Evolutionary conservation across 1,140 invertebrate species (phyloP), one percentile per base, ranked within the genome.

Genomic region (Drosophila eugracilis): DNA sequence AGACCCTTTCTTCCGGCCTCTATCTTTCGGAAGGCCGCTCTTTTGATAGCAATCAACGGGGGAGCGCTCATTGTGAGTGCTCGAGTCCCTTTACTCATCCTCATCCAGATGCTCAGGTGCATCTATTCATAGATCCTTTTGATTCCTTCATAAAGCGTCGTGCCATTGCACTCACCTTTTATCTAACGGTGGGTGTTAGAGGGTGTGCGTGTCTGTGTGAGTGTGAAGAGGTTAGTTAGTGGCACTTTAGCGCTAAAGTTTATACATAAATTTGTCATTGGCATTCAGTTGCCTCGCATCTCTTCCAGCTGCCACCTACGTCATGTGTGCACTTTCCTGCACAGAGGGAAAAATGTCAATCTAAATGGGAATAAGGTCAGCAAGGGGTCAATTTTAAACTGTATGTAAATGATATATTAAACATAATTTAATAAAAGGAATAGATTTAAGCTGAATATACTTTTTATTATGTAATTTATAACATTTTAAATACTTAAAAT

Each of bases 191-290:
- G 37, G 50, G 0, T 26, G 26, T 26, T n/a, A n/a, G n/a, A n/a
- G n/a, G n/a, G 26, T 26, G 30, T 30, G 28, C 12, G 62, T 26
- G 47, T 6, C 28, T 28, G 37, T 22, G 26, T 34, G 44, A 36
- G 14, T 57, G 41, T 83, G 73, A 63, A 78, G 80, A 63, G 73
- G 81, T 85, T 85, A 86, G 80, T 85, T 85, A 85, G 80, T 85
- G 80, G 80, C 80, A 85, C 80, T 85, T 80, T 86, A 86, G 80
- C 72, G 66, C 72, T 85, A 86, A 86, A 85, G 80, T 86, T 85
- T 80, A 86, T 80, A 81, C 81, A 85, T 85, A 85, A 85, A 85
- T 85, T 85, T 85, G 81, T 85, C 81, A 85, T 85, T 85, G 81
- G 81, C 81, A 85, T 85, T 85, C 81, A 85, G 73, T n/a, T 65